phyloP scores from a whole-genome alignment of 2,797 vertebrate species.

The Intellagama lesueurii region DNA sequence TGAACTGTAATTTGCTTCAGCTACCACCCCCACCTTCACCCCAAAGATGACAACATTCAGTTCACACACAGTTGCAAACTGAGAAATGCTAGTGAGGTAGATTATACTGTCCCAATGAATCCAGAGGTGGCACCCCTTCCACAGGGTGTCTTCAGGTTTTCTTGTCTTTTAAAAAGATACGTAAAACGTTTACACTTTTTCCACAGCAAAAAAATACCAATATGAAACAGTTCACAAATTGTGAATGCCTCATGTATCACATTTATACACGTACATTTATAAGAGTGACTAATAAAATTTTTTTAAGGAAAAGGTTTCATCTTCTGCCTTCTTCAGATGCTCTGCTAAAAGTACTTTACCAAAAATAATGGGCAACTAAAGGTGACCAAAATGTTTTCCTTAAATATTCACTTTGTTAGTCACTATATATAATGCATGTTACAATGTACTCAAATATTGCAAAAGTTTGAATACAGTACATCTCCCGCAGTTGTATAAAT shows the following conservation, averaged over 20 bases:
- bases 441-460: not conserved
- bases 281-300: too few species aligned
- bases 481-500: not conserved
- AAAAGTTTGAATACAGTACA: not conserved
- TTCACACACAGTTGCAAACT: not conserved
- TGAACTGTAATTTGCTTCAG: rapidly evolving
- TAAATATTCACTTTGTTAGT: too few species aligned
- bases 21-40: slow-evolving; percentile 11
- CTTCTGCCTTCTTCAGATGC: too few species aligned
- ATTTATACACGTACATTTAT: not conserved
- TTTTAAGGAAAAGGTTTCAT: too few species aligned
- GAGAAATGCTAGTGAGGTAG: not conserved
- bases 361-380: too few species aligned
- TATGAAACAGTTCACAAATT: not conserved
- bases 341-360: too few species aligned
- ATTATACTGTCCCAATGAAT: not conserved
- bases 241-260: not conserved
- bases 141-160: not conserved
- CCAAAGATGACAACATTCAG: not conserved
- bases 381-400: too few species aligned
- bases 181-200: not conserved
- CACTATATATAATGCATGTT: not conserved
- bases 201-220: not conserved
- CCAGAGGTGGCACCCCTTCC: slow-evolving; percentile 20
- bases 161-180: not conserved